Percentiles rank a stretch among this genome's conserved stretches.
Conservation (phyloP, 2,797 vertebrate species). For the Chloroceryle amazona region DNA sequence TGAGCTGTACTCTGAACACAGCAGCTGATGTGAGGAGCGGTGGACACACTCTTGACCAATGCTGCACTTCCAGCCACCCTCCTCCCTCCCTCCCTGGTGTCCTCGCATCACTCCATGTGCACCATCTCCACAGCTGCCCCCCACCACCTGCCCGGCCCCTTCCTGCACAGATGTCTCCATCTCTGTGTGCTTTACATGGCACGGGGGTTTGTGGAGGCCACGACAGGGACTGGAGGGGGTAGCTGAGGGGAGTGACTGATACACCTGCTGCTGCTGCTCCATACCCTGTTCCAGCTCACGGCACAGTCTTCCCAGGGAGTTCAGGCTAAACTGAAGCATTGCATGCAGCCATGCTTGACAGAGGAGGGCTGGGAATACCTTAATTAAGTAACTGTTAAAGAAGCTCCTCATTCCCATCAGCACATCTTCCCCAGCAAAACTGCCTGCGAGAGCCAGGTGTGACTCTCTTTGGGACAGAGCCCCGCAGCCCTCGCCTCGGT, state of each 20-base stretch:
- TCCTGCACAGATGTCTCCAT: background rate
- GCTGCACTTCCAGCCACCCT: background rate
- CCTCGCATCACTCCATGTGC: fast-evolving
- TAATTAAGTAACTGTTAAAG: background rate
- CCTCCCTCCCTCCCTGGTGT: fast-evolving
- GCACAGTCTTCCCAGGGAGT: background rate
- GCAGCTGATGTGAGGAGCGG: background rate
- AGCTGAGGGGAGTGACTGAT: background rate
- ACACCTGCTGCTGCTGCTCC: background rate
- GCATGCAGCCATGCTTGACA: too few species aligned
- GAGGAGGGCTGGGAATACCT: background rate
- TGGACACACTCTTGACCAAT: background rate
- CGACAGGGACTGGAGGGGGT: background rate
- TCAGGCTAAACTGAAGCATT: background rate
- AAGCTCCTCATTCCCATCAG: background rate
- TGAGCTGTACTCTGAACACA: background rate
- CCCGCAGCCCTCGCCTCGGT: too few species aligned
- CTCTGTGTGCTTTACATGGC: background rate
- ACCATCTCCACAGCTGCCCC: background rate
- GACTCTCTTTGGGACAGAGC: too few species aligned
- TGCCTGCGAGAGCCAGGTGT: background rate
- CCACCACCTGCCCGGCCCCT: fast-evolving
- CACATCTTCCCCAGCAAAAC: background rate
- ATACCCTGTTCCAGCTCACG: background rate
- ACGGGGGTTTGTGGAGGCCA: background rate